Percentiles rank a stretch among this genome's conserved stretches.
phyloP scores from a whole-genome alignment of 2,113 vertebrate species.

The Oreotragus oreotragus region DNA sequence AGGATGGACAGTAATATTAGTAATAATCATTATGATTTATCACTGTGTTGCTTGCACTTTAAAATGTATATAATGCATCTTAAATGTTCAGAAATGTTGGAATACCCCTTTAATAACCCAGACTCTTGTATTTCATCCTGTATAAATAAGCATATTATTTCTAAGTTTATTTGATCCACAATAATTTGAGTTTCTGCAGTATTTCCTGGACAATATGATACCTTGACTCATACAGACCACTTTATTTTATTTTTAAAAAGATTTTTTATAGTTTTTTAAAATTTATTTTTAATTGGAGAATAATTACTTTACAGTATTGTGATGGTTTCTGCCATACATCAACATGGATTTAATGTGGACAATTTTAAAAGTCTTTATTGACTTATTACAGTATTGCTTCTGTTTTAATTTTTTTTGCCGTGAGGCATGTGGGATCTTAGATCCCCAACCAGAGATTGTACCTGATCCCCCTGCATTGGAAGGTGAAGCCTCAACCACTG shows the following conservation, averaged over 20 bases:
- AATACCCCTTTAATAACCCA: not conserved
- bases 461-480: not conserved
- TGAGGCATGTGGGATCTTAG: not conserved
- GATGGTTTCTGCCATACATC: not conserved
- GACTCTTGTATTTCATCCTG: not conserved
- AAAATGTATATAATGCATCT: not conserved
- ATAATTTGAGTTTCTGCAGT: not conserved
- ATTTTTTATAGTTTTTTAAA: not conserved
- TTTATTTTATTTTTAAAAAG: not conserved
- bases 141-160: not conserved
- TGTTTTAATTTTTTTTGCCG: not conserved
- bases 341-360: not conserved
- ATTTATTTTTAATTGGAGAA: not conserved
- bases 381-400: not conserved
- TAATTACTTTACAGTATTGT: not conserved
- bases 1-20: not conserved
- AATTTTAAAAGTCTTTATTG: not conserved
- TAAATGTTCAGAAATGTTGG: not conserved
- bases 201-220: not conserved
- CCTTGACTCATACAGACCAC: not conserved
- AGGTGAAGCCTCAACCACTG: not conserved
- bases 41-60: not conserved
- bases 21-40: not conserved
- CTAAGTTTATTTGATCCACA: not conserved
- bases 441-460: not conserved